phyloP scores from a whole-genome alignment of 2,888 invertebrate species.

The Tenthredo distinguenda region DNA sequence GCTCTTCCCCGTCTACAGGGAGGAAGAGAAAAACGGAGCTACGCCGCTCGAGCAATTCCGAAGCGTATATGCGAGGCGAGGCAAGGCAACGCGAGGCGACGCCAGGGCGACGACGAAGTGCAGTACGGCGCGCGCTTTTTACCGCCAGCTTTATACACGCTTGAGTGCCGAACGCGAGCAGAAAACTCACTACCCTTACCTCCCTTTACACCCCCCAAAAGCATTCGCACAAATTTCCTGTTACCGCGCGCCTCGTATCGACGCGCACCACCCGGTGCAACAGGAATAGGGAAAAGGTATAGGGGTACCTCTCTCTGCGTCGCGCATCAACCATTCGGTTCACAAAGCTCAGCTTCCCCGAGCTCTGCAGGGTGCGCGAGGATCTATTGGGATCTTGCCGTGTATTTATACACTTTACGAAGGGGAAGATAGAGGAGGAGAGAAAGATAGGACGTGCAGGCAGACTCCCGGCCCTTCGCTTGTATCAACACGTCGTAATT shows the following conservation, averaged over 20 bases:
- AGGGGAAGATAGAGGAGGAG: constrained; percentile 30
- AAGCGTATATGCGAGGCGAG: constrained; percentile 16
- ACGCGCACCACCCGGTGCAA: constrained; percentile 34
- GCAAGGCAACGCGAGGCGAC: constrained; percentile 9
- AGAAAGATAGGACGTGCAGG: constrained; percentile 39
- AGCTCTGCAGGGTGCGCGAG: not conserved
- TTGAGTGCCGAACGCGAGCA: constrained; percentile 23
- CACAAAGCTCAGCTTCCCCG: constrained; percentile 6
- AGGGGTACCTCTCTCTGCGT: not conserved
- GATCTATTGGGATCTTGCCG: constrained; percentile 39
- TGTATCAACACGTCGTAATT: constrained; percentile 71
- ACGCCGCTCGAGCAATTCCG: constrained; percentile 44
- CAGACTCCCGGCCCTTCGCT: constrained; percentile 55
- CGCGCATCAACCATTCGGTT: constrained; percentile 23
- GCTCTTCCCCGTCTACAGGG: constrained; percentile 25
- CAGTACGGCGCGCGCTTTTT: constrained; percentile 37
- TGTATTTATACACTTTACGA: constrained; percentile 9
- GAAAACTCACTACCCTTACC: constrained; percentile 14
- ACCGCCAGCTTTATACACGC: constrained; percentile 40
- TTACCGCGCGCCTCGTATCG: constrained; percentile 31
- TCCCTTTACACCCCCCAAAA: not conserved
- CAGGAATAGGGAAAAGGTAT: not conserved
- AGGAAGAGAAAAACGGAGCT: constrained; percentile 47
- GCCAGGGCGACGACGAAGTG: constrained; percentile 43
- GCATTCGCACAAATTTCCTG: constrained; percentile 30